Percentiles rank a stretch among this genome's conserved stretches.
These are phyloP conservation scores for Ovis canadensis DNA, from an alignment of 2,113 vertebrate species.

Conservation along the genomic window DNA sequence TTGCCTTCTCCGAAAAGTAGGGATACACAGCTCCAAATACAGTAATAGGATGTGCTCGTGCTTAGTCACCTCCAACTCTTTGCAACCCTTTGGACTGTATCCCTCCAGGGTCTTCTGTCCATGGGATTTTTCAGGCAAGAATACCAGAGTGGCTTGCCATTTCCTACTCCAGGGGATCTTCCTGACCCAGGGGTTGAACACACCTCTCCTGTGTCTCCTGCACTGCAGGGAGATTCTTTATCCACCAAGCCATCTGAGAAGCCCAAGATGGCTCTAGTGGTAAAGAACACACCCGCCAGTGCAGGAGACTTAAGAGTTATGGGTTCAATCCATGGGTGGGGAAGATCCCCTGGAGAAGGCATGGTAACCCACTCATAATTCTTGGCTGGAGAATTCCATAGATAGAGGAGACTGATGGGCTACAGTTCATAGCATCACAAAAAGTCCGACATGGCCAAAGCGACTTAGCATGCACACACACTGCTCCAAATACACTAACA, in stretches of 20 bases:
- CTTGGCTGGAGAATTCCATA: not conserved
- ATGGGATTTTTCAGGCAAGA: not conserved
- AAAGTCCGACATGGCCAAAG: fast-evolving
- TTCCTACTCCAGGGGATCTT: not conserved
- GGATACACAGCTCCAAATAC: not conserved
- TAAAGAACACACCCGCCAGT: not conserved
- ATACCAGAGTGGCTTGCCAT: not conserved
- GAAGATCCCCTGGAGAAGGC: not conserved
- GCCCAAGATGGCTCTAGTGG: not conserved
- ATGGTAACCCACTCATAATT: not conserved
- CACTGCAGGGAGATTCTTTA: not conserved
- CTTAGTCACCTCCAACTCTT: not conserved
- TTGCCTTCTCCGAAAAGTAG: not conserved
- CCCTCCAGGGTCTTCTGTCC: not conserved
- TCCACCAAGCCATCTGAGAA: not conserved
- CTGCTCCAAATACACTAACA: not conserved
- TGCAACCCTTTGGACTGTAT: not conserved
- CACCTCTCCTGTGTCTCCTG: not conserved
- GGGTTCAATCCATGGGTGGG: not conserved
- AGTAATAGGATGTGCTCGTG: not conserved
- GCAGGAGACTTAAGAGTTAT: not conserved
- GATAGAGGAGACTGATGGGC: not conserved
- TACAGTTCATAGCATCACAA: not conserved
- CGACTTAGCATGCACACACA: not conserved
- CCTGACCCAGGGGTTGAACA: not conserved